These are phyloP conservation scores for Orientallactaga bullata DNA, from an alignment of 2,113 vertebrate genomes.

Conservation along the genomic window DNA sequence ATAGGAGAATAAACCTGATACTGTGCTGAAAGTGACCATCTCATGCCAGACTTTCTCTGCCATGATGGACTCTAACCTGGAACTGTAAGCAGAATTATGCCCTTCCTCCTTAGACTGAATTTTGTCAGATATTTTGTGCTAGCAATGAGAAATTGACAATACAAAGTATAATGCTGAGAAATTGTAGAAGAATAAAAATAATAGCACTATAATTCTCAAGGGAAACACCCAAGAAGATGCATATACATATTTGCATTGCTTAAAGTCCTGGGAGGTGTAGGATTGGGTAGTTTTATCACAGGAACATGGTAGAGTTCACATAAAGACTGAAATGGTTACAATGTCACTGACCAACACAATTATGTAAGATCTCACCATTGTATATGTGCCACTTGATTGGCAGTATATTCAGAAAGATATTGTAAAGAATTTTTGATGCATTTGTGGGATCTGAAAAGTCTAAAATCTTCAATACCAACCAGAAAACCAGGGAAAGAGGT, in stretches of 20 bases:
- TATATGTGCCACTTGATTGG: background rate
- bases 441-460: background rate
- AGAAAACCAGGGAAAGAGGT: background rate
- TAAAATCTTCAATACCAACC: background rate
- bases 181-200: background rate
- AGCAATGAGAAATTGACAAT: too few relatives aligned
- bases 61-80: too few relatives aligned
- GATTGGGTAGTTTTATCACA: background rate
- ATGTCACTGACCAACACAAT: background rate
- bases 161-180: background rate
- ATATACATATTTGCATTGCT: background rate
- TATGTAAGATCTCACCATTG: background rate
- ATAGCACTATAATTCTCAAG: background rate
- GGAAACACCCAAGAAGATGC: background rate
- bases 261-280: background rate
- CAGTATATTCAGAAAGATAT: background rate
- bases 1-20: too few relatives aligned
- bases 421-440: background rate
- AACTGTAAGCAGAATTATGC: too few relatives aligned
- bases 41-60: too few relatives aligned
- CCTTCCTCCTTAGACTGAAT: too few relatives aligned
- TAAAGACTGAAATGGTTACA: background rate
- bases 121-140: too few relatives aligned
- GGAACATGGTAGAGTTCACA: background rate
- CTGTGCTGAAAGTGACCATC: too few relatives aligned